These are phyloP conservation scores for Neoseiulus cucumeris DNA, from an alignment of 1,140 invertebrate species.

Conservation along the genomic window DNA sequence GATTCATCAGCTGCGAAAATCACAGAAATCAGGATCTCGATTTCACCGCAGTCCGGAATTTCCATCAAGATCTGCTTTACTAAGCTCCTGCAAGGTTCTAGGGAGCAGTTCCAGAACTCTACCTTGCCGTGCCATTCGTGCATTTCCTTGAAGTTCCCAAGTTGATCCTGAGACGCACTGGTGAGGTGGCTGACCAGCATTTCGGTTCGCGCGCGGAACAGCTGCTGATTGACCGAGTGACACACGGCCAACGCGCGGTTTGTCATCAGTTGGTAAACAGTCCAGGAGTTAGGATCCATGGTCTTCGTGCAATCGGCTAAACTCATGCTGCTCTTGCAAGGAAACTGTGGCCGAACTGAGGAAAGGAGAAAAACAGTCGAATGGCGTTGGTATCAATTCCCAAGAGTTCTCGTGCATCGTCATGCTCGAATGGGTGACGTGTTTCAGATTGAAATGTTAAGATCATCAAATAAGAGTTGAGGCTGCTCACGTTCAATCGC, in stretches of 20 bases:
- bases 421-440: no score
- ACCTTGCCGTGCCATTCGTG: not conserved
- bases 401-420: no score
- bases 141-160: slow-evolving; percentile 14
- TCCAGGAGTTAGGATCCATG: slow-evolving; percentile 48
- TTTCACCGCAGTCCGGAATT: no score
- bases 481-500: slow-evolving; percentile 37
- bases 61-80: no score
- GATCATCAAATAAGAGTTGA: no score
- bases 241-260: slow-evolving; percentile 46
- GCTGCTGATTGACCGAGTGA: slow-evolving; percentile 39
- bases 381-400: not conserved
- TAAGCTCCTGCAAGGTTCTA: no score
- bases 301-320: slow-evolving; percentile 39
- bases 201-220: slow-evolving; percentile 44
- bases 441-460: no score
- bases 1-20: not conserved
- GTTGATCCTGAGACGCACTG: slow-evolving; percentile 30
- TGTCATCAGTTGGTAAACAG: slow-evolving; percentile 45
- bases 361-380: not conserved
- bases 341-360: not conserved
- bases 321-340: slow-evolving; percentile 25
- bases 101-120: no score
- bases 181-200: slow-evolving; percentile 44
- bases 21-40: no score